phyloP scores from a whole-genome alignment of 2,113 vertebrate genomes.

The Agelaius tricolor region DNA sequence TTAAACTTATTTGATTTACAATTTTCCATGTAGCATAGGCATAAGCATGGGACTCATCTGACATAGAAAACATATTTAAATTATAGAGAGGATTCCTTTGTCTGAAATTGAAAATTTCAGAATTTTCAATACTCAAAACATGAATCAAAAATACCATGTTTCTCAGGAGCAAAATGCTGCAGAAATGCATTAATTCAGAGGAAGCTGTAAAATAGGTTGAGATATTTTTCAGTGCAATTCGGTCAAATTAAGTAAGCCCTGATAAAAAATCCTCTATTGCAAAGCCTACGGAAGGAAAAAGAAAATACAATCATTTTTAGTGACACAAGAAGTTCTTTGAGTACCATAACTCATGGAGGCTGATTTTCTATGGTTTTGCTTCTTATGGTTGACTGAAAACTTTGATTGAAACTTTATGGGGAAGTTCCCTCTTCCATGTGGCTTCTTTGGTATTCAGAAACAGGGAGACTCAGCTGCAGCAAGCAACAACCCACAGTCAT shows the following conservation, averaged over 20 bases:
- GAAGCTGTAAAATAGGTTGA: neutral
- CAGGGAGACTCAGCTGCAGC: neutral
- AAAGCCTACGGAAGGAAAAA: neutral
- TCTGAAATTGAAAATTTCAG: neutral
- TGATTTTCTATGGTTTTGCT: neutral
- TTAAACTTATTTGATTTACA: neutral
- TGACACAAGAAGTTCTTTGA: neutral
- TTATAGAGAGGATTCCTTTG: neutral
- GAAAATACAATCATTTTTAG: neutral
- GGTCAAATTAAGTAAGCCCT: neutral
- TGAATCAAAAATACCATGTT: neutral
- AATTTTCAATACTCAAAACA: neutral
- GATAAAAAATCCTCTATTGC: neutral
- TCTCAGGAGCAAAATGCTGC: neutral
- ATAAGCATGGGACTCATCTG: neutral
- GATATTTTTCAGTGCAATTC: neutral
- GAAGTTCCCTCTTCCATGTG: neutral
- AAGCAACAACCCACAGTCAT: neutral
- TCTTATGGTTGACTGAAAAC: neutral
- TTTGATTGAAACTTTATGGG: neutral
- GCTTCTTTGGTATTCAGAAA: neutral
- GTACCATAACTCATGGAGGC: neutral
- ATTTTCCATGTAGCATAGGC: neutral
- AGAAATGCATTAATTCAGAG: neutral
- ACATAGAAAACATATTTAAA: neutral